Percentiles rank a stretch among this genome's conserved stretches.
Conservation (phyloP, 2,888 invertebrate genomes). For the Bursaphelenchus okinawaensis region DNA sequence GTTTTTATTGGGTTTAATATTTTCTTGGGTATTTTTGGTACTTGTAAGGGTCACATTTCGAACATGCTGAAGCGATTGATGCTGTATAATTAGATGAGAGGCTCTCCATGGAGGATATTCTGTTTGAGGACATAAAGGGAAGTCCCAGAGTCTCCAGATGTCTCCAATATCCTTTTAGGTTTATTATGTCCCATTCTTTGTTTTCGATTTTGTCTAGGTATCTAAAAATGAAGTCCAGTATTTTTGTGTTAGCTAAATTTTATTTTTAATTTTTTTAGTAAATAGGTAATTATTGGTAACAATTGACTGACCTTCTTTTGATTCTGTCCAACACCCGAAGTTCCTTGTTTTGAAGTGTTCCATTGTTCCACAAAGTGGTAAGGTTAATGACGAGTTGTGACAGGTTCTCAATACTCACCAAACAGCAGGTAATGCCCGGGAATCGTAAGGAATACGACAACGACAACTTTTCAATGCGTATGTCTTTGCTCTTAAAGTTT, state of each 20-base stretch:
- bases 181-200: constrained; percentile 69
- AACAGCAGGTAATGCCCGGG: constrained; percentile 36
- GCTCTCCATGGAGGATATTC: constrained; percentile 42
- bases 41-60: background rate
- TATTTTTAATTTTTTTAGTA: background rate
- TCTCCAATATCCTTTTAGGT: constrained; percentile 63
- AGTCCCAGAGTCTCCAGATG: constrained; percentile 42
- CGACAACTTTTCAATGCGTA: constrained; percentile 40
- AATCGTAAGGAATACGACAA: constrained; percentile 44
- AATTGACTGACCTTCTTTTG: constrained; percentile 50
- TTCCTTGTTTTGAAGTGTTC: constrained; percentile 33
- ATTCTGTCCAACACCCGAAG: constrained; percentile 44
- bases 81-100: constrained; percentile 44
- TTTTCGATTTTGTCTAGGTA: constrained; percentile 63
- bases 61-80: constrained; percentile 30
- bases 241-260: constrained; percentile 6
- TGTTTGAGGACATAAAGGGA: constrained; percentile 21
- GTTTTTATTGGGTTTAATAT: background rate
- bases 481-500: constrained; percentile 38
- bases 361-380: constrained; percentile 7
- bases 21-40: background rate
- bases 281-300: background rate
- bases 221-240: constrained; percentile 23
- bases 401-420: constrained; percentile 38
- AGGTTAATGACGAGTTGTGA: constrained; percentile 17